Conservation (phyloP, 2,113 vertebrate species). For the Steatornis caripensis region DNA sequence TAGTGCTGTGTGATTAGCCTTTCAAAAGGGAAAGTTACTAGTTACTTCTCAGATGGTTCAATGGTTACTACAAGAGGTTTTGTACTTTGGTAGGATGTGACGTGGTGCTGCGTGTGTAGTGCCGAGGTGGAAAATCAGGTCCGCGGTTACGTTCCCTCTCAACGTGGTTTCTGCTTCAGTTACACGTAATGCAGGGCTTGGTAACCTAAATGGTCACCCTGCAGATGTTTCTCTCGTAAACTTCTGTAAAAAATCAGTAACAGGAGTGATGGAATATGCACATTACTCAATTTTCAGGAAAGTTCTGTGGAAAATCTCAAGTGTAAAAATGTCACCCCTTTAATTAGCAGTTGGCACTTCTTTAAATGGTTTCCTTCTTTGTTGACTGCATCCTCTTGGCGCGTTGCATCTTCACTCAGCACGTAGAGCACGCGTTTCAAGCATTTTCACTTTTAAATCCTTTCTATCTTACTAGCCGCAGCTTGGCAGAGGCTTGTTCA, state of each 20-base stretch:
- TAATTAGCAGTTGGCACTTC: not conserved
- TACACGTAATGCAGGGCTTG: no score
- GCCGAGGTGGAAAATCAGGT: not conserved
- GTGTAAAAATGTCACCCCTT: not conserved
- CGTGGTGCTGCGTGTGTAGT: accelerated
- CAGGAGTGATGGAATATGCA: not conserved
- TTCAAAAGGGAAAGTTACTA: not conserved
- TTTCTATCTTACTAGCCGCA: conserved; percentile 81
- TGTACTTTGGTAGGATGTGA: not conserved
- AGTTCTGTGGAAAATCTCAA: not conserved
- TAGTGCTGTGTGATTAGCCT: no score
- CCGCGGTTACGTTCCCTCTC: accelerated
- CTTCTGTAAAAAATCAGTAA: not conserved
- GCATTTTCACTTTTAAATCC: not conserved
- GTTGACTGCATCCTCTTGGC: not conserved
- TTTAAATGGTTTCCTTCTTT: not conserved
- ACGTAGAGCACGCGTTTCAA: not conserved
- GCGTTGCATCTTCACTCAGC: not conserved
- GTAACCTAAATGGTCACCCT: not conserved
- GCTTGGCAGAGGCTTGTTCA: conserved; percentile 98
- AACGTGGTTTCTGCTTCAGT: not conserved
- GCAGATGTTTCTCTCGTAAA: not conserved
- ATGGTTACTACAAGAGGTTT: not conserved
- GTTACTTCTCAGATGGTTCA: not conserved
- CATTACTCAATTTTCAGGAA: accelerated